These are phyloP conservation scores for Standfussiana lucernea DNA, from an alignment of 2,888 invertebrate genomes.

Conservation along the genomic window DNA sequence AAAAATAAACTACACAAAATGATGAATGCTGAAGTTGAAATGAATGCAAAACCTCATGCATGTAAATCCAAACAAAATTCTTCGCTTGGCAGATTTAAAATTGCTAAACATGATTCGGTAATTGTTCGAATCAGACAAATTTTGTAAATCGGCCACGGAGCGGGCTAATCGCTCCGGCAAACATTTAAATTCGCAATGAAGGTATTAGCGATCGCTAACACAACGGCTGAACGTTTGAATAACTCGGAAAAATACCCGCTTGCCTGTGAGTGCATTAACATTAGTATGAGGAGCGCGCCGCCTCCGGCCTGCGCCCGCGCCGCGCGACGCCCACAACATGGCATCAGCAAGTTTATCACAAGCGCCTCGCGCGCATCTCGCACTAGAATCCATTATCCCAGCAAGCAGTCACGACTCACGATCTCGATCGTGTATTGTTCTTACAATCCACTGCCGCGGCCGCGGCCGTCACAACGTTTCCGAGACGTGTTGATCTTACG, in stretches of 20 bases:
- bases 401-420: conserved; percentile 17
- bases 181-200: conserved; percentile 46
- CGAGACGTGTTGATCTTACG: conserved; percentile 17
- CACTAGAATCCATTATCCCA: conserved; percentile 1
- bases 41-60: background rate
- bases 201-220: conserved; percentile 37
- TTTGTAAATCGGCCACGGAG: conserved; percentile 10
- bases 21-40: conserved; percentile 11
- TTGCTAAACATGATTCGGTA: conserved; percentile 44
- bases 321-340: conserved; percentile 1
- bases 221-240: conserved; percentile 47
- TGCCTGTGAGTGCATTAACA: conserved; percentile 31
- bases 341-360: conserved; percentile 10
- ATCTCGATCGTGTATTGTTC: background rate
- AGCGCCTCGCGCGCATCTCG: conserved; percentile 4
- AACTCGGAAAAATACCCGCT: conserved; percentile 26
- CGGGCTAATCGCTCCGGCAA: conserved; percentile 39
- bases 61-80: conserved; percentile 22
- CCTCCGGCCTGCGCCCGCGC: conserved; percentile 25
- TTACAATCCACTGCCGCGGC: background rate
- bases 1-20: background rate
- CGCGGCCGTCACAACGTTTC: conserved; percentile 8
- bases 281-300: conserved; percentile 38
- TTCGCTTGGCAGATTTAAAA: conserved; percentile 30
- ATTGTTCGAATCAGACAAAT: conserved; percentile 41